These are phyloP conservation scores for Podilymbus podiceps DNA, from an alignment of 2,113 vertebrate genomes.

Conservation along the genomic window DNA sequence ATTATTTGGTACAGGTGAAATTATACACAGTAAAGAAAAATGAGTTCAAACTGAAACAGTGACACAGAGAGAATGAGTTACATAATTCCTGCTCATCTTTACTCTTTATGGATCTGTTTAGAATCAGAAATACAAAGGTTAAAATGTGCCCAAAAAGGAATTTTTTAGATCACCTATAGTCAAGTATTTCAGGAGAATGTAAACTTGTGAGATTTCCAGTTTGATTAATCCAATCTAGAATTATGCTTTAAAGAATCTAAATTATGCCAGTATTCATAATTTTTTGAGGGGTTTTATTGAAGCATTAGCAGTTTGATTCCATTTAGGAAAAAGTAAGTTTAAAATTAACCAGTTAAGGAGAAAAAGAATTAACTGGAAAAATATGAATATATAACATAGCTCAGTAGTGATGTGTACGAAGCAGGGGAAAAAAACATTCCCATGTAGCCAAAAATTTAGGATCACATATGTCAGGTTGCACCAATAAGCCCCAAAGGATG, in stretches of 20 bases:
- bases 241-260: not conserved
- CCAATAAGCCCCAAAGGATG: not conserved
- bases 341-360: not conserved
- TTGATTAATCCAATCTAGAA: not conserved
- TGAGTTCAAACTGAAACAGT: not conserved
- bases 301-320: not conserved
- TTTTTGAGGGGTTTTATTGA: not conserved
- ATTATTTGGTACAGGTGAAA: not conserved
- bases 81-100: not conserved
- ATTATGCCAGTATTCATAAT: not conserved
- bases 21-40: not conserved
- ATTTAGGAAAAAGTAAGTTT: not conserved
- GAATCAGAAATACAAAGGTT: not conserved
- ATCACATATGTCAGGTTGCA: not conserved
- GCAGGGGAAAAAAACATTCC: not conserved
- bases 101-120: not conserved
- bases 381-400: not conserved
- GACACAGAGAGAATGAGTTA: not conserved
- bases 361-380: not conserved
- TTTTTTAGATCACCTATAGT: not conserved
- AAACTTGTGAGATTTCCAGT: not conserved
- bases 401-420: not conserved
- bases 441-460: not conserved
- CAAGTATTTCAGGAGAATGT: not conserved
- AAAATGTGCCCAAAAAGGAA: not conserved